phyloP scores from a whole-genome alignment of 2,888 invertebrate genomes.

The Melanophora roralis region DNA sequence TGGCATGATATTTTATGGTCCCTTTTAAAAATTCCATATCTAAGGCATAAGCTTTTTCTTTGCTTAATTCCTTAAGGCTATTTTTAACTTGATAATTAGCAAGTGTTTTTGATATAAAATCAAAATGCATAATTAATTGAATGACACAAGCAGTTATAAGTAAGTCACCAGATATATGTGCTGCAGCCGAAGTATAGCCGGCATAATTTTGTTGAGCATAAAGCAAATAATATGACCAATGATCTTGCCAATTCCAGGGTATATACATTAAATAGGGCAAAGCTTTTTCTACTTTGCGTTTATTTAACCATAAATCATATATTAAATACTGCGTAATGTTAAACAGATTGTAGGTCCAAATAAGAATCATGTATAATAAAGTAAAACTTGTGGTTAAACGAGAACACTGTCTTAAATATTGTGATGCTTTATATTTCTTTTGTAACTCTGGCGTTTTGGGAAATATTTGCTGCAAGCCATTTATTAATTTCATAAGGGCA shows the following conservation, averaged over 20 bases:
- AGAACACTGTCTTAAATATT: conserved; percentile 62
- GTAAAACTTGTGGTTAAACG: conserved; percentile 66
- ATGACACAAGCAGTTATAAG: conserved; percentile 69
- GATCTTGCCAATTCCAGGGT: conserved; percentile 66
- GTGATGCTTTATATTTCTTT: conserved; percentile 53
- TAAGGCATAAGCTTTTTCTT: neutral
- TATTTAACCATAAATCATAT: conserved; percentile 62
- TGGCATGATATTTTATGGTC: conserved; percentile 59
- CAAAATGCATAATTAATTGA: conserved; percentile 72
- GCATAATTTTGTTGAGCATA: conserved; percentile 65
- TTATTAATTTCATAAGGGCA: conserved; percentile 53
- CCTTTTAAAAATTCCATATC: conserved; percentile 35
- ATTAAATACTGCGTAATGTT: conserved; percentile 65
- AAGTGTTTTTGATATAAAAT: conserved; percentile 65
- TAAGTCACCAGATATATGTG: conserved; percentile 70
- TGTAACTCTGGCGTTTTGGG: conserved; percentile 55
- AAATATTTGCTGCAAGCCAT: conserved; percentile 57
- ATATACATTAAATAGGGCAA: conserved; percentile 67
- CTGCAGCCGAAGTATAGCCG: conserved; percentile 67
- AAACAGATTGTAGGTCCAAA: conserved; percentile 72
- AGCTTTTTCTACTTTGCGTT: conserved; percentile 57
- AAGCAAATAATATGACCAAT: conserved; percentile 66
- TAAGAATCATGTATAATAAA: conserved; percentile 69
- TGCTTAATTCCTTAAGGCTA: neutral
- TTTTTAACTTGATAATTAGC: conserved; percentile 49